These are phyloP conservation scores for Scolopax mira DNA, from an alignment of 2,113 vertebrate species.

Conservation along the genomic window DNA sequence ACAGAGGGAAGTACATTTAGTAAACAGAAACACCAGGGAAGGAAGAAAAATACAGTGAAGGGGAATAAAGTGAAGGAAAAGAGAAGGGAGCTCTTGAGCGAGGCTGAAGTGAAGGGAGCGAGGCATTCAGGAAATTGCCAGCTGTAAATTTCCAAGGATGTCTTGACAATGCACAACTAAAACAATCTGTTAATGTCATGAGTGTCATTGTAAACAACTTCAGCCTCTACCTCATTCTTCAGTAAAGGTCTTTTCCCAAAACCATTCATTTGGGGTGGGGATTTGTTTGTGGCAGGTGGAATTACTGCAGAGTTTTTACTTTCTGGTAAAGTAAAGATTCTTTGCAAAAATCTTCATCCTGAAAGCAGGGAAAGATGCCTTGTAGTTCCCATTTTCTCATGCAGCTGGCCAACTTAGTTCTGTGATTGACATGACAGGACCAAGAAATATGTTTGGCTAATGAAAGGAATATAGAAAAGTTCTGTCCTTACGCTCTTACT, in stretches of 20 bases:
- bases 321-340: no score
- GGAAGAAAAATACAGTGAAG: not conserved
- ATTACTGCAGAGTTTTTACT: not conserved
- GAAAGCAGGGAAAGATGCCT: not conserved
- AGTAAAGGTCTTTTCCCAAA: not conserved
- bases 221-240: not conserved
- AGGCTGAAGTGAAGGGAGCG: not conserved
- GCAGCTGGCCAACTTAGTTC: not conserved
- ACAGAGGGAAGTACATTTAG: not conserved
- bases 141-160: conserved; percentile 14
- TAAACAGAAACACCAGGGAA: not conserved
- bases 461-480: not conserved
- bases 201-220: not conserved
- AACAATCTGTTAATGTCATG: not conserved
- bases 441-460: not conserved
- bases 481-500: not conserved
- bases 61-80: not conserved
- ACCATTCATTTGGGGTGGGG: not conserved
- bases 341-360: not conserved
- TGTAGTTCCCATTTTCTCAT: not conserved
- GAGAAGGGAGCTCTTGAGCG: not conserved
- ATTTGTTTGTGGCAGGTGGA: not conserved
- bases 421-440: not conserved
- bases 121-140: conserved; percentile 20
- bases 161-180: not conserved